Base-by-base conservation (phyloP, 1,140 invertebrate species). In the Caenorhabditis tropicalis region DNA sequence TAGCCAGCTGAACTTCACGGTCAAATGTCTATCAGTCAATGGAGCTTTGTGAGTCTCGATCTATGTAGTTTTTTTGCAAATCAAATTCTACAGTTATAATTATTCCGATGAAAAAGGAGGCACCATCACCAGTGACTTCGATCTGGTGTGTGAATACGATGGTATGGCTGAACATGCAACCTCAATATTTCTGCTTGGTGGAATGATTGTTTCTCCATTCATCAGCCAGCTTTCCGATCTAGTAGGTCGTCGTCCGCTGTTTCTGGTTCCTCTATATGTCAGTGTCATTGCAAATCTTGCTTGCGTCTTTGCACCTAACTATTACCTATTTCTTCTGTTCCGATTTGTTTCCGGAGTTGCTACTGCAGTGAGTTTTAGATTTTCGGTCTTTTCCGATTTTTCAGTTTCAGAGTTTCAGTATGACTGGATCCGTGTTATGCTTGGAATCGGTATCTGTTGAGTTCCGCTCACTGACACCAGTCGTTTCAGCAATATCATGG, bases 191-290 rank as follows among this genome's bases (percentile, higher is more conserved):
- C 49, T 86, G n/a, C 51, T 86, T 12, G 85, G 85, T 85, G 82
- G 82, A 48, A 86, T 86, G 85, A 27, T 86, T 19, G 83, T 85
- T 10, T 74, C 85, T 16, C 85, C 85, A 33, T 43, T 86, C 31
- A n/a, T 86, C 33, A 86, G 60, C n/a, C 85, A 86, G 33, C 74
- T 86, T 10, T 86, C 85, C n/a, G 85, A 86, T 39, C n/a, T 80
- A n/a, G 39, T 86, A 16, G 85, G 85, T 49, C 70, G 85, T 7
- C 65, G 85, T n/a, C 82, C 43, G 7, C 24, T 60, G 12, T 86
- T 84, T 46, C 60, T 86, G 24, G 65, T 85, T 65, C 85, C 85
- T 12, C 36, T 86, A 1, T 86, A 82, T 27, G 21, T 81, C 10
- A 51, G 53, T 43, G 60, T 85, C 16, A 16, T 81, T 33, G 85